Evolutionary conservation across 2,888 invertebrate genomes (phyloP), one percentile per base, ranked within the genome.

Genomic region (Megaustenia siamemsis): DNA sequence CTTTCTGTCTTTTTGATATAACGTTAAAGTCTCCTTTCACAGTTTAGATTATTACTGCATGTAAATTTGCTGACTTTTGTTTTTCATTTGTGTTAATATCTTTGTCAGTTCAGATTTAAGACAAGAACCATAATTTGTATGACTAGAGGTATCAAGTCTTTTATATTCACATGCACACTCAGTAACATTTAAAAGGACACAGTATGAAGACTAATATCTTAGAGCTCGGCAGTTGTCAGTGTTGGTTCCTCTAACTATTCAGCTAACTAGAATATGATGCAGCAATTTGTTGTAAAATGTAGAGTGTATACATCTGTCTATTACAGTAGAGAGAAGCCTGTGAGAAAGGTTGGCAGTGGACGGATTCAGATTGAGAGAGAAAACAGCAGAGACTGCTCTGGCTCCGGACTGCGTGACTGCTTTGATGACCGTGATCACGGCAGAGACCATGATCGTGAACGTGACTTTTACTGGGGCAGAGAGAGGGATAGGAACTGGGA

Each of bases 291-390:
- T 28, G 49, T 32, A 49, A n/a, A 43, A 32, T 71, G 40, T 35
- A 73, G 69, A 60, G 45, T 84, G 12, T 78, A 24, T 35, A 69
- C 83, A 10, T 83, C 32, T 82, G 63, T 82, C 71, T 73, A 80
- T 53, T 80, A 69, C 45, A 80, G 60, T 24, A 73, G 73, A 32
- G 73, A 73, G 32, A 77, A 63, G 40, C 84, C 84, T 10, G 63
- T 73, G 6, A 63, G 81, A 49, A 85, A 80, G 45, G 60, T 97
- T 91, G 97, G 97, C 8, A 97, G 97, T 90, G 97, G 98, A 0
- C 96, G 98, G 15, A 96, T 98, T 87, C 91, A 91, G 84, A 95
- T 96, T 94, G 95, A 96, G 86, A 95, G 96, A 49, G 96, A 96
- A 92, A 93, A 94, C 56, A 91, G 90, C 18, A 66, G 87, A n/a